Evolutionary conservation across 2,888 invertebrate species (phyloP), one percentile per base, ranked within the genome.

Genomic region (Stenurella melanura): DNA sequence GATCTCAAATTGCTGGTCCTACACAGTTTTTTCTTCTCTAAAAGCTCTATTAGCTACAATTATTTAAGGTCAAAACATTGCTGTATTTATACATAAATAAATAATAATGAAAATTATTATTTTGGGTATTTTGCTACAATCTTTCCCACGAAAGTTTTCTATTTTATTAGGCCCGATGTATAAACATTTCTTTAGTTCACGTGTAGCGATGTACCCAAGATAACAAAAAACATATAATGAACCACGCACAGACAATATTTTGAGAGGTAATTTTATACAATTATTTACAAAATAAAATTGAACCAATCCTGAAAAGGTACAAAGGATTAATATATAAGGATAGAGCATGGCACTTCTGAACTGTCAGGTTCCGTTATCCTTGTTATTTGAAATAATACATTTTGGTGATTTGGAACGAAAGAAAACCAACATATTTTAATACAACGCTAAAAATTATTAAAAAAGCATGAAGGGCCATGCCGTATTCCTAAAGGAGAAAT

Each of bases 391-490:
- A 74, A 68, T 68, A 73, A 57, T 70, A 21, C 15, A n/a, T 50
- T 80, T 81, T 83, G 85, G 86, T 79, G 84, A 85, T 85, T 86
- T 86, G 86, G 84, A 86, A 87, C 85, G 85, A 64, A 73, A 77
- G 77, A 75, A 34, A 66, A 75, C 75, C 68, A 75, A 78, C 38
- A 64, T 75, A 67, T 70, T 12, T 72, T 68, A 56, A 69, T 19
- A 17, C 50, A 63, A 61, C 58, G 67, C 34, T 68, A 61, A 50
- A 68, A 30, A 11, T 61, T 50, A 50, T 50, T 60, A 56, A 75
- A 78, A 75, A 86, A 87, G 88, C 88, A 89, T 88, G 89, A 89
- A 89, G 89, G 86, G 89, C 89, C 89, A 89, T 89, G 88, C 89
- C 89, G 88, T 88, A 85, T 80, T 77, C 80, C 83, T 83, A 78